A percentile compares a stretch with the other conserved stretches of the same genome.
phyloP scores from a whole-genome alignment of 2,113 vertebrate species.

The Catharus minimus region DNA sequence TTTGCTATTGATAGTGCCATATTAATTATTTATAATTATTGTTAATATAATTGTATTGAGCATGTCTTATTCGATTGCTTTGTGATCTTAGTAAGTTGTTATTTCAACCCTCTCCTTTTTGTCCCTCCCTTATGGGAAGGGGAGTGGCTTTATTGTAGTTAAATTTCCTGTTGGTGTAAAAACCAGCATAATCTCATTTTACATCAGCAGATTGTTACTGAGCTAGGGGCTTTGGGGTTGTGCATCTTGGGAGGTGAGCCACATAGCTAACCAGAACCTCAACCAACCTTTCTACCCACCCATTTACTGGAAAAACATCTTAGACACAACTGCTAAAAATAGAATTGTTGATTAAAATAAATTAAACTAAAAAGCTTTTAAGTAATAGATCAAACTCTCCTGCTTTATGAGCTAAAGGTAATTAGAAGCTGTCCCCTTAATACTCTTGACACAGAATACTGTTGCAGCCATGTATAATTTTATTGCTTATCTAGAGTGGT shows the following conservation, averaged over 20 bases:
- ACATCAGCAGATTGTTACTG: neutral
- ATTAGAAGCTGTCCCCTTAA: slow-evolving; percentile 64
- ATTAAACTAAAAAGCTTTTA: slow-evolving; percentile 54
- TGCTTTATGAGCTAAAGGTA: slow-evolving; percentile 45
- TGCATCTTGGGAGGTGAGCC: neutral
- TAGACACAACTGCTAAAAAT: slow-evolving; percentile 47
- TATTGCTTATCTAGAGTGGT: slow-evolving; percentile 59
- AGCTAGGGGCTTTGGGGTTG: neutral
- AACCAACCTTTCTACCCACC: neutral
- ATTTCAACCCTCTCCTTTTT: neutral
- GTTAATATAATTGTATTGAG: neutral
- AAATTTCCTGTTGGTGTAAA: neutral
- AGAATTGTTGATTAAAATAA: slow-evolving; percentile 55
- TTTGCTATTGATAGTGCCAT: neutral
- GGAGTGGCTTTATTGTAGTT: neutral
- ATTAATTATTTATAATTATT: neutral
- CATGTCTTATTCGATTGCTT: neutral
- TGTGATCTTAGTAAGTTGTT: neutral
- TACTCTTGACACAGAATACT: slow-evolving; percentile 21
- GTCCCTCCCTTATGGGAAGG: neutral
- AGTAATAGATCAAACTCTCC: slow-evolving; percentile 41
- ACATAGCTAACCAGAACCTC: neutral
- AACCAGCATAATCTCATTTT: neutral
- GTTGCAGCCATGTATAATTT: slow-evolving; percentile 43
- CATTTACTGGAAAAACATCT: slow-evolving; percentile 30